These are phyloP conservation scores for Larimichthys crocea DNA, from an alignment of 2,113 vertebrate genomes.

Conservation along the genomic window DNA sequence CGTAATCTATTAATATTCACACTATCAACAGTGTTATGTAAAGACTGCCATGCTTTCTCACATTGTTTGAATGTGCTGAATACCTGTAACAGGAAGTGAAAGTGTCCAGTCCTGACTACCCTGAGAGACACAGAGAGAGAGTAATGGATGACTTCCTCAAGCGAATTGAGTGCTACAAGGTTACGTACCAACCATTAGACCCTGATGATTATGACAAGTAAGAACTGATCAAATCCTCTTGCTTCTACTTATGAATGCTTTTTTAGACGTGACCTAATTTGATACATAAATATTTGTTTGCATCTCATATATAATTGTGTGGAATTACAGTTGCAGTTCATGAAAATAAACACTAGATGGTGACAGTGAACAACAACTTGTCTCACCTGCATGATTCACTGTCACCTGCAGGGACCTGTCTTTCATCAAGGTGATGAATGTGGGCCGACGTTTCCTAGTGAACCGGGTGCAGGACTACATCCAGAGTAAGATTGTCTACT, in stretches of 20 bases:
- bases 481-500: conserved; percentile 99
- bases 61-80: conserved; percentile 29
- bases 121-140: conserved; percentile 92
- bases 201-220: conserved; percentile 95
- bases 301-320: background rate
- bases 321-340: conserved; percentile 21
- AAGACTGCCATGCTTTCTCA: background rate
- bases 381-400: background rate
- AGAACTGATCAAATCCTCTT: conserved; percentile 57
- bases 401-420: conserved; percentile 88
- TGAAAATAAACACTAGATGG: conserved; percentile 52
- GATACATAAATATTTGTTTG: background rate
- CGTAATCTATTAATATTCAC: conserved; percentile 50
- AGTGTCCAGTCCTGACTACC: conserved; percentile 97
- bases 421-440: conserved; percentile 98
- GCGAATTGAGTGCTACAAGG: conserved; percentile 97
- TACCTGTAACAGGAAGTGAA: conserved; percentile 91
- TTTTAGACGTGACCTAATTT: background rate
- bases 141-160: conserved; percentile 99
- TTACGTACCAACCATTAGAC: conserved; percentile 95
- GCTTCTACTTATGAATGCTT: background rate
- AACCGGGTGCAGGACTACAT: conserved; percentile 98
- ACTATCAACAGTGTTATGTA: background rate
- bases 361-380: conserved; percentile 8
- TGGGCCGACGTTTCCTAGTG: conserved; percentile 95